These are phyloP conservation scores for Eremophila alpestris DNA, from an alignment of 2,797 vertebrate species.

Conservation along the genomic window DNA sequence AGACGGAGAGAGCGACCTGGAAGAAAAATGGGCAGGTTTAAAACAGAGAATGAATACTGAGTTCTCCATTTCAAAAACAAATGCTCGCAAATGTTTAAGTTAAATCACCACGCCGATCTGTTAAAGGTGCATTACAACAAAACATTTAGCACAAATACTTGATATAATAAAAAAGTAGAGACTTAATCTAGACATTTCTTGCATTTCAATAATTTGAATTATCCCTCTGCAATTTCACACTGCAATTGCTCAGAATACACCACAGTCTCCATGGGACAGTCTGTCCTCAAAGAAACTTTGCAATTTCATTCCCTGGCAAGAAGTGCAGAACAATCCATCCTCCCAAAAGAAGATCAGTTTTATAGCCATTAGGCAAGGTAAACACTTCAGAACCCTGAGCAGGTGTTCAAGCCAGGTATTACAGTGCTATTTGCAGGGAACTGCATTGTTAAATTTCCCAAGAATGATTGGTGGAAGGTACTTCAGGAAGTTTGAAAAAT, in stretches of 20 bases:
- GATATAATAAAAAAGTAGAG: neutral
- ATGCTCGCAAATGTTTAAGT: neutral
- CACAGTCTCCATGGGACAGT: neutral
- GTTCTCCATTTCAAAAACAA: neutral
- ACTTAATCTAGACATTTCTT: neutral
- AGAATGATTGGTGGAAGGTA: neutral
- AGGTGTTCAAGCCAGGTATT: neutral
- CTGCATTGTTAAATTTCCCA: neutral
- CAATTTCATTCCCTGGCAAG: neutral
- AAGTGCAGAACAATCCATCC: neutral
- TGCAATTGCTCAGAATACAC: neutral
- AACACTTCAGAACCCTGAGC: neutral
- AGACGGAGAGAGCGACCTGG: constrained; percentile 71
- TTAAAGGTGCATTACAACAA: neutral
- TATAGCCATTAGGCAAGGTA: neutral
- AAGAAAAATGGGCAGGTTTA: constrained; percentile 52
- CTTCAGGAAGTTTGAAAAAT: neutral
- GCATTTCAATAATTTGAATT: neutral
- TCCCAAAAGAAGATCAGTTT: neutral
- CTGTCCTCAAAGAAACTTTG: neutral
- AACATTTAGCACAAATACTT: neutral
- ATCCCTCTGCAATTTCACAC: neutral
- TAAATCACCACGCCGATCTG: neutral
- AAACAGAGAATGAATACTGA: neutral
- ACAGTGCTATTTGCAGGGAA: neutral